Conservation (phyloP, 2,113 vertebrate genomes). For the Calyptomena viridis region DNA sequence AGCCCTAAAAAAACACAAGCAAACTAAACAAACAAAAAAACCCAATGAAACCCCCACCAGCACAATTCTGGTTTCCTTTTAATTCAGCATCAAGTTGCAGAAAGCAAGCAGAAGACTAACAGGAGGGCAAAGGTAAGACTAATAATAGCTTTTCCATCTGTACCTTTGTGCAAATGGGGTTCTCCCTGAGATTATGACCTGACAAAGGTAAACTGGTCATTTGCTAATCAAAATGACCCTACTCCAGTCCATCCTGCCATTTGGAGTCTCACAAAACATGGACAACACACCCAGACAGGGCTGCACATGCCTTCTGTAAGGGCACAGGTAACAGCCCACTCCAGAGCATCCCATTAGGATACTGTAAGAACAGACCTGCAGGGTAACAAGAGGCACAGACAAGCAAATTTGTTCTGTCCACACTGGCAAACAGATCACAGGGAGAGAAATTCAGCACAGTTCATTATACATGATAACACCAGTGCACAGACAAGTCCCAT, state of each 20-base stretch:
- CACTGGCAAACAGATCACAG: background rate
- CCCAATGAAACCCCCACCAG: background rate
- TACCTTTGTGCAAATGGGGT: background rate
- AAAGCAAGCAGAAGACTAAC: background rate
- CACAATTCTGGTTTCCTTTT: background rate
- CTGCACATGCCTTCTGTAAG: fast-evolving
- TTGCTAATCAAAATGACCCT: background rate
- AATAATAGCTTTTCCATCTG: background rate
- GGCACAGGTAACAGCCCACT: background rate
- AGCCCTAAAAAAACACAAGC: background rate
- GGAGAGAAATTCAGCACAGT: background rate
- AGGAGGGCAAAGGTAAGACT: background rate
- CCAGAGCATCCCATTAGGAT: fast-evolving
- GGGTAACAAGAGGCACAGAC: background rate
- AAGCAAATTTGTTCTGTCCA: background rate
- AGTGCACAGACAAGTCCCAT: no score
- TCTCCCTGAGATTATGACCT: background rate
- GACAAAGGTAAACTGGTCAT: background rate
- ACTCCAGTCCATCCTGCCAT: background rate
- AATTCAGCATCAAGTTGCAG: background rate
- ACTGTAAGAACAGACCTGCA: fast-evolving
- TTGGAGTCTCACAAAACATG: background rate
- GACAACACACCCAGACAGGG: background rate
- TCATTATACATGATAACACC: fast-evolving
- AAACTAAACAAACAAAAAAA: background rate